phyloP scores from a whole-genome alignment of 2,797 vertebrate genomes.

The Serranus cabrilla region DNA sequence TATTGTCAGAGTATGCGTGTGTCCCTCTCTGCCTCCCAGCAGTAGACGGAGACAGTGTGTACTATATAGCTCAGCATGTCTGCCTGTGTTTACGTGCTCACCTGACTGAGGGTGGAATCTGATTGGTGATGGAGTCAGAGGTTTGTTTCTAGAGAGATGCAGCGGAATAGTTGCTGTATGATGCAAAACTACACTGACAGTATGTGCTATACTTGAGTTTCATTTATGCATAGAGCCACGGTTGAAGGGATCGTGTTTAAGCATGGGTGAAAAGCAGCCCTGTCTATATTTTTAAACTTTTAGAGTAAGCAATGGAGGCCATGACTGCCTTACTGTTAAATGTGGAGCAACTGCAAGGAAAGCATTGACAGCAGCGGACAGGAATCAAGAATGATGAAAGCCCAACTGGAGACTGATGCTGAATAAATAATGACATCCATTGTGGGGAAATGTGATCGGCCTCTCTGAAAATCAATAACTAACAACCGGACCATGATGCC shows the following conservation, averaged over 20 bases:
- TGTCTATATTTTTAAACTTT: conserved; percentile 28
- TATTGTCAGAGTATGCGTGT: conserved; percentile 39
- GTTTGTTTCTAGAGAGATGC: conserved; percentile 78
- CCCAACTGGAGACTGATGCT: conserved; percentile 67
- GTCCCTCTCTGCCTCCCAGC: conserved; percentile 17
- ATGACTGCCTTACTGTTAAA: conserved; percentile 62
- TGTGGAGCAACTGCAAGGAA: conserved; percentile 54
- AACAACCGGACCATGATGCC: conserved; percentile 76
- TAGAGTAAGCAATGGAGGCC: conserved; percentile 30
- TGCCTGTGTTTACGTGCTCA: conserved; percentile 40
- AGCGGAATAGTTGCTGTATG: conserved; percentile 41
- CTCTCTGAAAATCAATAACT: conserved; percentile 83
- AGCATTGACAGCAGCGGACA: conserved; percentile 52
- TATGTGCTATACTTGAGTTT: conserved; percentile 6
- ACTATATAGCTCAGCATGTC: conserved; percentile 17
- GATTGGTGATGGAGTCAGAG: conserved; percentile 62
- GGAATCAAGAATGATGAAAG: conserved; percentile 76
- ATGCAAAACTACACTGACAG: conserved; percentile 36
- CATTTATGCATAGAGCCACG: conserved; percentile 21
- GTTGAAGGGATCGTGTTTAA: conserved; percentile 5
- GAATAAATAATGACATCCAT: conserved; percentile 85
- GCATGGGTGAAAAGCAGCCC: background rate
- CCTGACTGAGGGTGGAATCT: conserved; percentile 60
- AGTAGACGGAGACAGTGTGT: conserved; percentile 22
- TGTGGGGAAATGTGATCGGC: conserved; percentile 81